Percentiles rank a stretch among this genome's conserved stretches.
These are phyloP conservation scores for Catharus bicknelli DNA, from an alignment of 2,113 vertebrate species.

Conservation along the genomic window DNA sequence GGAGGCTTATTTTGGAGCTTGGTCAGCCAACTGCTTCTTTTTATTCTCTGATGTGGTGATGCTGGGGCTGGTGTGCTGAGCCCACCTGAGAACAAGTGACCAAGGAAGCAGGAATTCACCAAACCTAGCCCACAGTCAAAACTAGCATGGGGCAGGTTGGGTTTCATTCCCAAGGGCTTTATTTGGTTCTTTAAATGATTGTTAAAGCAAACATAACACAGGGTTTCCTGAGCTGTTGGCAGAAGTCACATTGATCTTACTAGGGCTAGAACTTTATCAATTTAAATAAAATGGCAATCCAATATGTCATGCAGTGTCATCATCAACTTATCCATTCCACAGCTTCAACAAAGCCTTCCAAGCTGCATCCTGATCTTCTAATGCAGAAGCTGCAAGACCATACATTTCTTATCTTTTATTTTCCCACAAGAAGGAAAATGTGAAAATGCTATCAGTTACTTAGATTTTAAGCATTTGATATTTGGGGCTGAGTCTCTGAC, in stretches of 20 bases:
- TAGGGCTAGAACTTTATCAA: not conserved
- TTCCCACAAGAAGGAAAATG: not conserved
- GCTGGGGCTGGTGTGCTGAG: not conserved
- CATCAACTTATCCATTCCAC: not conserved
- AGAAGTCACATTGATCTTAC: not conserved
- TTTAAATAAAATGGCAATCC: not conserved
- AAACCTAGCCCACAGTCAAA: not conserved
- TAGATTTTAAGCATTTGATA: not conserved
- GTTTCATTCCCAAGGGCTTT: not conserved
- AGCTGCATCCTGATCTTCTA: not conserved
- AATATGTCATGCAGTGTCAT: not conserved
- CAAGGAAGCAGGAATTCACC: not conserved
- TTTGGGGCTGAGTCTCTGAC: not conserved
- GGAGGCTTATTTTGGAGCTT: not conserved
- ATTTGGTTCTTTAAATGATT: not conserved
- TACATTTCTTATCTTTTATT: not conserved
- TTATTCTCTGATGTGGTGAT: not conserved
- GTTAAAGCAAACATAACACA: not conserved
- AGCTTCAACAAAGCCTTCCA: not conserved
- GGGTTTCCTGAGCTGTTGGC: not conserved
- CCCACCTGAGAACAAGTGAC: not conserved
- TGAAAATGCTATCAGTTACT: not conserved
- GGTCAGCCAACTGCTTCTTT: not conserved
- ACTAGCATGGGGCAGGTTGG: accelerated
- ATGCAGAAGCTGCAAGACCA: not conserved